phyloP scores from a whole-genome alignment of 2,888 invertebrate species.

The Stenchaetothrips biformis region DNA sequence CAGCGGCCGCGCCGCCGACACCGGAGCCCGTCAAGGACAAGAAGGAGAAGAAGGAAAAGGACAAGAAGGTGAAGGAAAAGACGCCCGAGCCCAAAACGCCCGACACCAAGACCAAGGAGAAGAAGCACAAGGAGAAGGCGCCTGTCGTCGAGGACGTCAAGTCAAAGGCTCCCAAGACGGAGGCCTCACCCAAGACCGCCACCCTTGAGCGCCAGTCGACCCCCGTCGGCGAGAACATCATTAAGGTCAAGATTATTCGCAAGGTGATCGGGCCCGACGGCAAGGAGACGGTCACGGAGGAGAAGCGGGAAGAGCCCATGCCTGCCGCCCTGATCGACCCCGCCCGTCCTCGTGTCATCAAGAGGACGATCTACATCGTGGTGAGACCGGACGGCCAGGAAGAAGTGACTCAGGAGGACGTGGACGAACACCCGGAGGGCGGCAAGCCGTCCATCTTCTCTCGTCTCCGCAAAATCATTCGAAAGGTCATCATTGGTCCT shows the following conservation, averaged over 20 bases:
- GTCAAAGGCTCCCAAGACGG: not conserved
- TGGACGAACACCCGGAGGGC: not conserved
- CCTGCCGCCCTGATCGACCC: not conserved
- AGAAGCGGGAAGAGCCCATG: not conserved
- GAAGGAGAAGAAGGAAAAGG: not conserved
- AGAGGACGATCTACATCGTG: not conserved
- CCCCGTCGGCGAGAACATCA: not conserved
- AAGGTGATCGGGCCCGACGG: not conserved
- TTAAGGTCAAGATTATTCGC: not conserved
- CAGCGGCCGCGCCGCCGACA: not conserved
- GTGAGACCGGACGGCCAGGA: not conserved
- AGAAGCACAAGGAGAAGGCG: not conserved
- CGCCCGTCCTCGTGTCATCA: not conserved
- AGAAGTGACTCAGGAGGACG: not conserved
- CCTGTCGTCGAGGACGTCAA: not conserved
- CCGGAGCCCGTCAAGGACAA: not conserved
- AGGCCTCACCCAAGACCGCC: not conserved
- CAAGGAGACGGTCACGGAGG: slow-evolving; percentile 4
- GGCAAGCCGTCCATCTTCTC: slow-evolving; percentile 3
- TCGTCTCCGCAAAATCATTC: not conserved
- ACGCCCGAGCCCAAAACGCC: no score
- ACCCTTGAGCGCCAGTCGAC: not conserved
- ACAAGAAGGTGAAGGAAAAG: not conserved
- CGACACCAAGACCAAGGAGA: not conserved
- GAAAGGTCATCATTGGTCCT: not conserved